Evolutionary conservation across 2,888 invertebrate genomes (phyloP).

Genomic region (Torymus auratus): DNA sequence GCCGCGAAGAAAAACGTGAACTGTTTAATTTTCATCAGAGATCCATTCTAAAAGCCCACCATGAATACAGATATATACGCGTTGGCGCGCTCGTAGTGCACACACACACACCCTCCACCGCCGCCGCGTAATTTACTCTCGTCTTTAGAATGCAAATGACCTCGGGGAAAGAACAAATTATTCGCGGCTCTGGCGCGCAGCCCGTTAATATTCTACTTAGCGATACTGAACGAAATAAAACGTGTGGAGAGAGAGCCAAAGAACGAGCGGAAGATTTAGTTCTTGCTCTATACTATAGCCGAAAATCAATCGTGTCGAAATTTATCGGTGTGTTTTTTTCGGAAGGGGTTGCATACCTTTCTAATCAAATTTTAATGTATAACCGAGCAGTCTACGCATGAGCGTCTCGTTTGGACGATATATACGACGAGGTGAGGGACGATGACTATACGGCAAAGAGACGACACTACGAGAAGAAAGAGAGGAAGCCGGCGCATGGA

Average conservation of each 20-base stretch:
- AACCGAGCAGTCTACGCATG: constrained; percentile 27
- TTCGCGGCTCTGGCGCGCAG: constrained; percentile 6
- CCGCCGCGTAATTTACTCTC: constrained; percentile 34
- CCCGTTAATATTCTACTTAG: constrained; percentile 30
- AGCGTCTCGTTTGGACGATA: constrained; percentile 29
- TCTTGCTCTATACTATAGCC: constrained; percentile 1
- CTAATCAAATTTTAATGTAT: constrained; percentile 55
- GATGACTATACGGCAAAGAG: neutral
- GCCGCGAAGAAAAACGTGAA: constrained; percentile 23
- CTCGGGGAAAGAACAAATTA: constrained; percentile 41
- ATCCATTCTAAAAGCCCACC: constrained; percentile 9
- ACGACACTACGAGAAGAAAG: constrained; percentile 4
- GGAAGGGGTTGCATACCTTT: neutral
- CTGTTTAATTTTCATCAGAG: constrained; percentile 54
- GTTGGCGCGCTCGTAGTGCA: no score
- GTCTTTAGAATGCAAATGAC: constrained; percentile 53
- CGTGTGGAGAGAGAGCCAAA: neutral
- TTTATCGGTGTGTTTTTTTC: constrained; percentile 31
- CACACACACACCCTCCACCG: no score
- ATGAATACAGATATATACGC: constrained; percentile 32
- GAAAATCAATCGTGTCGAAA: constrained; percentile 42
- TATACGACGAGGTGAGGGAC: neutral
- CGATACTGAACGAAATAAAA: neutral
- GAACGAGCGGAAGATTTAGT: constrained; percentile 24
- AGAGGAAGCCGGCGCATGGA: neutral